Evolutionary conservation across 2,888 invertebrate species (phyloP).

Genomic region (Cyaniris semiargus): DNA sequence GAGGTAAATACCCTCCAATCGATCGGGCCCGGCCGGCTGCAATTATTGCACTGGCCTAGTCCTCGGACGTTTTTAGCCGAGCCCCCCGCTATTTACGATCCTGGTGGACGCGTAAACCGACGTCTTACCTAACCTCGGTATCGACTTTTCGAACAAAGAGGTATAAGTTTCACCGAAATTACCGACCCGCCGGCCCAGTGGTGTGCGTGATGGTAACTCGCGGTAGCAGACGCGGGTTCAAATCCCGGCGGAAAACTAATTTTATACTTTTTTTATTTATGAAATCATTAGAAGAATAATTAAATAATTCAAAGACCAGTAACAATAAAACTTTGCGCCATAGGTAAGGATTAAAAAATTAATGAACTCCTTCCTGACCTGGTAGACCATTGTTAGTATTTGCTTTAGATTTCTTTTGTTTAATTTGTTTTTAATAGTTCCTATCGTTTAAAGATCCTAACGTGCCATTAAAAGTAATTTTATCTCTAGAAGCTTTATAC

Average conservation of each 20-base stretch:
- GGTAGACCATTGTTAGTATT: background rate
- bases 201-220: background rate
- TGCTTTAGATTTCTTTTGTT: background rate
- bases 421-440: no score
- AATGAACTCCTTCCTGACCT: background rate
- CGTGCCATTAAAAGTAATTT: no score
- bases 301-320: background rate
- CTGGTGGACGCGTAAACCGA: background rate
- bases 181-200: background rate
- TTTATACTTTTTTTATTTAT: background rate
- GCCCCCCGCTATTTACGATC: conserved; percentile 1
- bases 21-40: conserved; percentile 78
- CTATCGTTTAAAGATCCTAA: no score
- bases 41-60: conserved; percentile 79
- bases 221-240: background rate
- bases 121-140: background rate
- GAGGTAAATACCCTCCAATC: conserved; percentile 81
- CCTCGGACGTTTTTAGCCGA: conserved; percentile 60
- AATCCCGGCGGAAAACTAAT: background rate
- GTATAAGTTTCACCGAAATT: background rate
- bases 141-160: background rate
- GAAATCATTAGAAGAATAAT: background rate
- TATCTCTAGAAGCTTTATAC: no score
- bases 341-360: background rate
- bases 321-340: background rate